Evolutionary conservation across 2,888 invertebrate species (phyloP).

Genomic region (Sarcophaga subvicina): DNA sequence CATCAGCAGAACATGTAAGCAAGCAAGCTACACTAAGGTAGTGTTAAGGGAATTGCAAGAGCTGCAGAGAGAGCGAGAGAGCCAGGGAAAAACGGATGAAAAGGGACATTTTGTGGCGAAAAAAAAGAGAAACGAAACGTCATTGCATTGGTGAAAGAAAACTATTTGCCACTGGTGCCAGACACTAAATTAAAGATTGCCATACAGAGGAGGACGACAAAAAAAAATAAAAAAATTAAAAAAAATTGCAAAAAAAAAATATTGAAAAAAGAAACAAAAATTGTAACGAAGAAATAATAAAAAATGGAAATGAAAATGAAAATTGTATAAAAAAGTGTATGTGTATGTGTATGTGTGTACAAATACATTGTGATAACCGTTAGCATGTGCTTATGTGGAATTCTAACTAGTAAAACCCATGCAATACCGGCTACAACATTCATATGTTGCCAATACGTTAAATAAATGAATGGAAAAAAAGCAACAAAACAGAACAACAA

Average conservation of each 20-base stretch:
- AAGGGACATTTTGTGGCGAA: background rate
- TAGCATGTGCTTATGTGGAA: slow-evolving; percentile 71
- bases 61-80: too few relatives aligned
- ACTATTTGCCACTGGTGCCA: slow-evolving; percentile 68
- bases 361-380: slow-evolving; percentile 64
- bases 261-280: background rate
- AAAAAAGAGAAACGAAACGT: slow-evolving; percentile 43
- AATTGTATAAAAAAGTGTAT: slow-evolving; percentile 25
- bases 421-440: slow-evolving; percentile 45
- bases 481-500: slow-evolving; percentile 13
- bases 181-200: slow-evolving; percentile 70
- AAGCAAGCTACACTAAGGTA: too few relatives aligned
- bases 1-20: background rate
- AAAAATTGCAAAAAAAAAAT: background rate
- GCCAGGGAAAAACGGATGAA: background rate
- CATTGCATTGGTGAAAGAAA: slow-evolving; percentile 59
- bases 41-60: too few relatives aligned
- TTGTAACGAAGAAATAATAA: slow-evolving; percentile 21
- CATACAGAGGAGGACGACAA: slow-evolving; percentile 43
- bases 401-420: slow-evolving; percentile 48
- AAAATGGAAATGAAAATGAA: slow-evolving; percentile 40
- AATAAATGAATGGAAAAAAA: slow-evolving; percentile 32
- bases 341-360: slow-evolving; percentile 7
- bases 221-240: background rate
- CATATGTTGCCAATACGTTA: slow-evolving; percentile 59